Percentiles rank a stretch among this genome's conserved stretches.
These are phyloP conservation scores for Istiophorus platypterus DNA, from an alignment of 2,113 vertebrate species.

Conservation along the genomic window DNA sequence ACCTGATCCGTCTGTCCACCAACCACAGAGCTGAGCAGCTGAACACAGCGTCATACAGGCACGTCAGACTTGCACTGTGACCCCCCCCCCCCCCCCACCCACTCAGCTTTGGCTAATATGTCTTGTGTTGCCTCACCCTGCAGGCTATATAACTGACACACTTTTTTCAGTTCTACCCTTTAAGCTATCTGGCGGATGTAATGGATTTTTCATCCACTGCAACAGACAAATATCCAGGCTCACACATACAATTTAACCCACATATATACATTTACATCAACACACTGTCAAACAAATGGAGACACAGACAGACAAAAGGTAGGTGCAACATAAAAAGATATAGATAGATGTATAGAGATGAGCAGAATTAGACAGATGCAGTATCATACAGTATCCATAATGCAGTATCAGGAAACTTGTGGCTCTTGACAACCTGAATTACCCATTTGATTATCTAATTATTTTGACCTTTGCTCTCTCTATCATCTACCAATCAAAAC, in stretches of 20 bases:
- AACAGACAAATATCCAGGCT: neutral
- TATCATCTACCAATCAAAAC: slow-evolving; percentile 7
- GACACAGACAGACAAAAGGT: neutral
- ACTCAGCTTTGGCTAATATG: slow-evolving; percentile 20
- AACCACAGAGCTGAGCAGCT: slow-evolving; percentile 43
- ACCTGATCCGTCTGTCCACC: slow-evolving; percentile 68
- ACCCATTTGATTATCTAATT: slow-evolving; percentile 37
- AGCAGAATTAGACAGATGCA: neutral
- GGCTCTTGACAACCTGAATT: slow-evolving; percentile 27
- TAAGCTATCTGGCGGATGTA: slow-evolving; percentile 34
- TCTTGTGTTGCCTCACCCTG: slow-evolving; percentile 55
- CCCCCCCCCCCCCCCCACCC: neutral
- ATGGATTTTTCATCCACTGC: slow-evolving; percentile 28
- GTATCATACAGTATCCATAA: slow-evolving; percentile 23
- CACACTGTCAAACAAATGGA: neutral
- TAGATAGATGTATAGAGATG: neutral
- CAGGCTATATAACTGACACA: slow-evolving; percentile 46
- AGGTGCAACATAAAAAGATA: neutral
- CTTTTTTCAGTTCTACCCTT: slow-evolving; percentile 19
- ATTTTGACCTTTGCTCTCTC: slow-evolving; percentile 13
- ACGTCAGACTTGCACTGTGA: slow-evolving; percentile 43
- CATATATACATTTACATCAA: neutral
- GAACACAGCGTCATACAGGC: slow-evolving; percentile 54
- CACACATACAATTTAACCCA: neutral
- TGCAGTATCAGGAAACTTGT: slow-evolving; percentile 11